phyloP scores from a whole-genome alignment of 2,113 vertebrate species.

The Thamnaconus septentrionalis region DNA sequence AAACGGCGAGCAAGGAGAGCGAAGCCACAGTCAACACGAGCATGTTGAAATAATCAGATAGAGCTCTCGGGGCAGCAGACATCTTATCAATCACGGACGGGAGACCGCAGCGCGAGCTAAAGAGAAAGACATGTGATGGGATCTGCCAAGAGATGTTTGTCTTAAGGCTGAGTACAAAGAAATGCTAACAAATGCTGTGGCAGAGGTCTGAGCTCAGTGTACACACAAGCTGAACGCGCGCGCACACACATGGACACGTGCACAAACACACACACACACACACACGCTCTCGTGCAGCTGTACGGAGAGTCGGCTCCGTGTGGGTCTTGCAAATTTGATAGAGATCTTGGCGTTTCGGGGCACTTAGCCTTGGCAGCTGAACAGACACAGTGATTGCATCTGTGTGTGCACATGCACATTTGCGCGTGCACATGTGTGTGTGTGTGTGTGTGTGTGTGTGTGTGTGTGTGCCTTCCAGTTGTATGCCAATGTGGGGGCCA shows the following conservation, averaged over 20 bases:
- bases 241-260: constrained; percentile 14
- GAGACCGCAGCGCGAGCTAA: constrained; percentile 18
- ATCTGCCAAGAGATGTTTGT: constrained; percentile 64
- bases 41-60: constrained; percentile 65
- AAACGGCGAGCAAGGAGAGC: constrained; percentile 7
- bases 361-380: constrained; percentile 63
- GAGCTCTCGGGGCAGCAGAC: constrained; percentile 50
- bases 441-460: too few relatives aligned
- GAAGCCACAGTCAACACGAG: constrained; percentile 50
- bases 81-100: constrained; percentile 61
- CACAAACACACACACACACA: constrained; percentile 2
- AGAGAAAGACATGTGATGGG: constrained; percentile 32
- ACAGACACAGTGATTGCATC: constrained; percentile 54
- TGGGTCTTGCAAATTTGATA: constrained; percentile 59
- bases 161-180: constrained; percentile 62
- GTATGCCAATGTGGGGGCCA: too few relatives aligned
- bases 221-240: constrained; percentile 21
- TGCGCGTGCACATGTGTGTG: too few relatives aligned
- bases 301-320: constrained; percentile 30
- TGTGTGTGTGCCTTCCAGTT: too few relatives aligned
- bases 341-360: constrained; percentile 59
- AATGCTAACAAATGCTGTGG: constrained; percentile 62
- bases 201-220: constrained; percentile 33
- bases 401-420: constrained; percentile 13
- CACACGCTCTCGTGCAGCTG: constrained; percentile 13